phyloP scores from a whole-genome alignment of 2,113 vertebrate species.

The Oryzias javanicus region DNA sequence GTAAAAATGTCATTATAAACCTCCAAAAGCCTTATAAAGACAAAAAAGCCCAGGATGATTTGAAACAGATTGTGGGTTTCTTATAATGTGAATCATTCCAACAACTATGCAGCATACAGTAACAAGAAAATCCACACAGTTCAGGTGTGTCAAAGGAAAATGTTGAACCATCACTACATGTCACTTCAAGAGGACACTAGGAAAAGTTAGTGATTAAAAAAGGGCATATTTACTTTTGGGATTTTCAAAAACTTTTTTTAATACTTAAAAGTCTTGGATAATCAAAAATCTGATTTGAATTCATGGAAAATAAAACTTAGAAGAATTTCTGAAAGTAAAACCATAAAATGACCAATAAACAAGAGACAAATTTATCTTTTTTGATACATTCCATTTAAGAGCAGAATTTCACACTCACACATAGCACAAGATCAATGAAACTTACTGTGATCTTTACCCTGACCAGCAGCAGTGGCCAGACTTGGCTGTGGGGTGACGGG shows the following conservation, averaged over 20 bases:
- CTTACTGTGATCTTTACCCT: constrained; percentile 97
- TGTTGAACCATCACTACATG: no score
- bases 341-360: background rate
- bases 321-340: constrained; percentile 3
- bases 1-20: no score
- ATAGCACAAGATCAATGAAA: constrained; percentile 16
- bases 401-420: background rate
- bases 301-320: background rate
- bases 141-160: no score
- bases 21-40: no score
- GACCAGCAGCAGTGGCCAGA: constrained; percentile 84
- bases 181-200: no score
- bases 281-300: background rate
- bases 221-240: background rate
- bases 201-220: no score
- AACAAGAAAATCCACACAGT: no score
- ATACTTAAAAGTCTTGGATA: background rate
- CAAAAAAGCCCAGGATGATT: no score
- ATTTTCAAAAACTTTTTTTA: background rate
- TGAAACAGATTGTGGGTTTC: no score
- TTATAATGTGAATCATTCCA: no score
- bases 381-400: background rate
- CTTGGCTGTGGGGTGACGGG: constrained; percentile 96
- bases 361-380: background rate
- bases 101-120: no score